phyloP scores from a whole-genome alignment of 2,888 invertebrate species.

The Apotomis capreana region DNA sequence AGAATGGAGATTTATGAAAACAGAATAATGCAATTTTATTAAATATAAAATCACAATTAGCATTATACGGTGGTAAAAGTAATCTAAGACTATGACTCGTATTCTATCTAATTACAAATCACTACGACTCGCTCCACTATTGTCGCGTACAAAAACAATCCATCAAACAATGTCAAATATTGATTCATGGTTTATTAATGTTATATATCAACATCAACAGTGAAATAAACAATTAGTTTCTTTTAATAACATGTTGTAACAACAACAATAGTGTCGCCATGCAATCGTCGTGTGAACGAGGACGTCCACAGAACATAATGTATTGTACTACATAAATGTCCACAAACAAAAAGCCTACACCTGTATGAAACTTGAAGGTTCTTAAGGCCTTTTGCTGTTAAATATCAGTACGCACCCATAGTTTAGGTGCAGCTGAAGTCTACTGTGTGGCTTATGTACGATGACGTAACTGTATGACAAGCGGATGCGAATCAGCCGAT shows the following conservation, averaged over 20 bases:
- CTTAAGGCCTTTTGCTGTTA: not conserved
- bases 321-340: conserved; percentile 8
- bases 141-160: too few species aligned
- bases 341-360: not conserved
- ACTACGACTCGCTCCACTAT: too few species aligned
- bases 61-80: too few species aligned
- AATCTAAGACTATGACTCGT: too few species aligned
- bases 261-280: conserved; percentile 33
- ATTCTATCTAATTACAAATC: too few species aligned
- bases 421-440: conserved; percentile 33
- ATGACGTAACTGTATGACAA: conserved; percentile 42
- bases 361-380: not conserved
- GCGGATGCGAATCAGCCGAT: conserved; percentile 21
- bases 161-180: not conserved
- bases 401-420: conserved; percentile 12
- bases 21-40: too few species aligned
- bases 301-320: conserved; percentile 34
- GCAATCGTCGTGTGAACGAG: conserved; percentile 42
- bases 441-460: conserved; percentile 37
- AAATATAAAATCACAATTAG: too few species aligned
- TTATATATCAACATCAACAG: too few species aligned
- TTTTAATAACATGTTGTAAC: conserved; percentile 29
- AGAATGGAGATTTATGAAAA: too few species aligned
- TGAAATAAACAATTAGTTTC: conserved; percentile 14
- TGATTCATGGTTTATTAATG: not conserved